phyloP scores from a whole-genome alignment of 2,113 vertebrate species.

The Stictonetta naevosa region DNA sequence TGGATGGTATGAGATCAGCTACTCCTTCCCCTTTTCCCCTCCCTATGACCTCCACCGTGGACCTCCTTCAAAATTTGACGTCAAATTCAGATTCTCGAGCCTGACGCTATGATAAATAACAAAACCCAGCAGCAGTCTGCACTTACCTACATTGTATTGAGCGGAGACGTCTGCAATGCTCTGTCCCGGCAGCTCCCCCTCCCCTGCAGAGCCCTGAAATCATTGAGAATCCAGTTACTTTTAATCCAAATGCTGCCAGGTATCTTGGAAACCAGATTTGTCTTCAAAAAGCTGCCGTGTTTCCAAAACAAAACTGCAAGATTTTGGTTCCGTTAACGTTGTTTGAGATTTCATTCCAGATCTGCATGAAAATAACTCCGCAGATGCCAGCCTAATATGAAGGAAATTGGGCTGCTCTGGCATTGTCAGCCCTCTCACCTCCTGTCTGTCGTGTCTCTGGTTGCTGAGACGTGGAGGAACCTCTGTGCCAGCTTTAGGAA shows the following conservation, averaged over 20 bases:
- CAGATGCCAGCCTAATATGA: not conserved
- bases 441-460: not conserved
- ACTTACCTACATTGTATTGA: not conserved
- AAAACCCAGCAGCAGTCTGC: not conserved
- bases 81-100: not conserved
- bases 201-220: not conserved
- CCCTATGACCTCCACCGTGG: not conserved
- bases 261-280: not conserved
- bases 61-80: not conserved
- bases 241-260: not conserved
- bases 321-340: not conserved
- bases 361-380: not conserved
- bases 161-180: not conserved
- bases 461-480: not conserved
- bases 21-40: not conserved
- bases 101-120: not conserved
- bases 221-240: not conserved
- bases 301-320: constrained; percentile 24
- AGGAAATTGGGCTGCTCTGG: not conserved
- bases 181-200: not conserved
- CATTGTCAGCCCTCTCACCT: not conserved
- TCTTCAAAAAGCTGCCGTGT: not conserved
- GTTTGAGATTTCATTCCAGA: not conserved
- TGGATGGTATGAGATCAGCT: not conserved
- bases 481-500: not conserved